Evolutionary conservation across 2,113 vertebrate species (phyloP).

Genomic region (Bufo gargarizans): DNA sequence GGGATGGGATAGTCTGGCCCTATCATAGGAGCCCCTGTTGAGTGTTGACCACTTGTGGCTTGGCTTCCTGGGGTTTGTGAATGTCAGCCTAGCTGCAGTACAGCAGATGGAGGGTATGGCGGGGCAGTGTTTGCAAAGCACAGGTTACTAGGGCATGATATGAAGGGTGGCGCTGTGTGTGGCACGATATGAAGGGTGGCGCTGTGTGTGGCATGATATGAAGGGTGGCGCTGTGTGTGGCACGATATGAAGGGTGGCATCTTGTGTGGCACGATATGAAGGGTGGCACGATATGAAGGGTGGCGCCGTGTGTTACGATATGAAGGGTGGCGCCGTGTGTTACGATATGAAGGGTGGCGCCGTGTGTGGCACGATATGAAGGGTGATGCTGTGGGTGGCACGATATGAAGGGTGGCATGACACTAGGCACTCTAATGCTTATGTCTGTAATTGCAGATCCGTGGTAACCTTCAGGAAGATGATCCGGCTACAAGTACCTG

Average conservation of each 20-base stretch:
- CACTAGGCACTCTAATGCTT: not conserved
- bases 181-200: no score
- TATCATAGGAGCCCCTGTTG: no score
- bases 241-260: no score
- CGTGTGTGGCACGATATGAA: no score
- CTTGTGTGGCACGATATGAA: no score
- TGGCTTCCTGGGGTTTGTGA: not conserved
- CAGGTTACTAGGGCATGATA: not conserved
- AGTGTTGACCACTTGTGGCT: not conserved
- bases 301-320: not conserved
- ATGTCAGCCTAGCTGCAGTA: not conserved
- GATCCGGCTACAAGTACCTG: conserved; percentile 8
- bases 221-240: no score
- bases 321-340: not conserved
- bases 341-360: not conserved
- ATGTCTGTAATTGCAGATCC: conserved; percentile 1
- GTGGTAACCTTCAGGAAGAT: not conserved
- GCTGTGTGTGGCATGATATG: no score
- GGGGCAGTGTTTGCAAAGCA: not conserved
- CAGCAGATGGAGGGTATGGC: not conserved
- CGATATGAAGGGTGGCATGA: not conserved
- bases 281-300: no score
- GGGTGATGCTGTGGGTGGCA: not conserved
- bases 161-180: not conserved
- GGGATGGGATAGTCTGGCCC: no score